Conservation (phyloP, 1,140 invertebrate species). For the Aricia agestis region DNA sequence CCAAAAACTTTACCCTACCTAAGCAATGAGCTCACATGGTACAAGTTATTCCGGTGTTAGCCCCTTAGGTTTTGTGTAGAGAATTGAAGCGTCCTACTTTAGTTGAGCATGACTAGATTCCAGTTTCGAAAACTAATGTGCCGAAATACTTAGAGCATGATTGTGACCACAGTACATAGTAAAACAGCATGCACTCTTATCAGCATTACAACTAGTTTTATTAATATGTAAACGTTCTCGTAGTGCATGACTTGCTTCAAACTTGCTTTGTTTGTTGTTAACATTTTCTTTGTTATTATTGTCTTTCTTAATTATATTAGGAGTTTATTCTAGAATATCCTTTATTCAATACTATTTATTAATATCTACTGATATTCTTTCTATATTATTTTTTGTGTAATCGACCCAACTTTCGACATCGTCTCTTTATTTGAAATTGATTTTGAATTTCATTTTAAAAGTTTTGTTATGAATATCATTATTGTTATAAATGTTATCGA, state of each 20-base stretch:
- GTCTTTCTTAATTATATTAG: not conserved
- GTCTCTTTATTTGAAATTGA: not conserved
- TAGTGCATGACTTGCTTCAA: constrained; percentile 8
- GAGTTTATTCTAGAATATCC: not conserved
- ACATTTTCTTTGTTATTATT: not conserved
- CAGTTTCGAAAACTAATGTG: not conserved
- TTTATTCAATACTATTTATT: not conserved
- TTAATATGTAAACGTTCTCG: not conserved
- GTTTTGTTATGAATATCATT: too few relatives aligned
- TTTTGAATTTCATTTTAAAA: not conserved
- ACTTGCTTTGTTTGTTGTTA: constrained; percentile 2
- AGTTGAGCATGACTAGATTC: constrained; percentile 33
- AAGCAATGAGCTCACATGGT: constrained; percentile 67
- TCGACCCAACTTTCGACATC: not conserved
- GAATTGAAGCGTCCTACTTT: constrained; percentile 24
- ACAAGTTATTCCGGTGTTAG: constrained; percentile 51
- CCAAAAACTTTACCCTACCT: constrained; percentile 32
- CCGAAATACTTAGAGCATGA: constrained; percentile 5
- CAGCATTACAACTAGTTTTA: not conserved
- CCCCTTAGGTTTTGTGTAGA: constrained; percentile 48
- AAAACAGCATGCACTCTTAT: constrained; percentile 1
- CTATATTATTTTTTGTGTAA: not conserved
- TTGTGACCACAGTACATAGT: not conserved
- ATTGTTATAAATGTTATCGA: not conserved
- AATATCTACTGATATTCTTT: not conserved